These are phyloP conservation scores for Erythrocercus mccallii DNA, from an alignment of 2,113 vertebrate genomes.

Conservation along the genomic window DNA sequence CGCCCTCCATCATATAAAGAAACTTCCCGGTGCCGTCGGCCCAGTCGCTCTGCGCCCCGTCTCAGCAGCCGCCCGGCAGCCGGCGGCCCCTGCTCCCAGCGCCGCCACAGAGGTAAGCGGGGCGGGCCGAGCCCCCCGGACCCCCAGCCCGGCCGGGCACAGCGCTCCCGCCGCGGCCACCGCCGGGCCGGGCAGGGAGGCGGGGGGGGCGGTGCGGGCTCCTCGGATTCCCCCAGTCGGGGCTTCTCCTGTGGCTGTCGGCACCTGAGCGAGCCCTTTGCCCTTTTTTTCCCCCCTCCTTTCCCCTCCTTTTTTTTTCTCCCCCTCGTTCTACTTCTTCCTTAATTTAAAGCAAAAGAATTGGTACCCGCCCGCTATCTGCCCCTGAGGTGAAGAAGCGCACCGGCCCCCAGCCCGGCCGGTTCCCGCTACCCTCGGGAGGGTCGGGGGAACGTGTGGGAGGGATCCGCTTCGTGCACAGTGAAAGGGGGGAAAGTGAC, in stretches of 20 bases:
- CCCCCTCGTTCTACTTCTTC: neutral
- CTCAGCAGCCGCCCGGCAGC: neutral
- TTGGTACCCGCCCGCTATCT: neutral
- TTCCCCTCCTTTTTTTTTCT: neutral
- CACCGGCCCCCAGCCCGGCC: neutral
- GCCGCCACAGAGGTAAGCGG: neutral
- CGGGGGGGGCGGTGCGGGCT: neutral
- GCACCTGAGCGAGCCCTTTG: neutral
- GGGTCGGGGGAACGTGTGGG: neutral
- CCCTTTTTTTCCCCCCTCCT: too few relatives aligned
- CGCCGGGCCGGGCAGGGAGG: neutral
- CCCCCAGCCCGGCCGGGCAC: neutral
- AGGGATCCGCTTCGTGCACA: neutral
- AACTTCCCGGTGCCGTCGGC: conserved; percentile 25
- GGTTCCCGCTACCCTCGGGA: neutral
- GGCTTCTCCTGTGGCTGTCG: neutral
- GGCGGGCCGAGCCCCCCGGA: neutral
- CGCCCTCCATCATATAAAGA: conserved; percentile 49
- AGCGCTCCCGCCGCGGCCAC: too few relatives aligned
- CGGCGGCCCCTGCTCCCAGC: neutral
- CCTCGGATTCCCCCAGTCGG: neutral
- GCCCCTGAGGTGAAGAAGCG: neutral
- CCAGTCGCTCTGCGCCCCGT: neutral
- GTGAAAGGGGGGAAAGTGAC: too few relatives aligned
- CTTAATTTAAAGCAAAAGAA: neutral